Base-by-base conservation (phyloP, 2,113 vertebrate species). In the Hemibagrus wyckioides region DNA sequence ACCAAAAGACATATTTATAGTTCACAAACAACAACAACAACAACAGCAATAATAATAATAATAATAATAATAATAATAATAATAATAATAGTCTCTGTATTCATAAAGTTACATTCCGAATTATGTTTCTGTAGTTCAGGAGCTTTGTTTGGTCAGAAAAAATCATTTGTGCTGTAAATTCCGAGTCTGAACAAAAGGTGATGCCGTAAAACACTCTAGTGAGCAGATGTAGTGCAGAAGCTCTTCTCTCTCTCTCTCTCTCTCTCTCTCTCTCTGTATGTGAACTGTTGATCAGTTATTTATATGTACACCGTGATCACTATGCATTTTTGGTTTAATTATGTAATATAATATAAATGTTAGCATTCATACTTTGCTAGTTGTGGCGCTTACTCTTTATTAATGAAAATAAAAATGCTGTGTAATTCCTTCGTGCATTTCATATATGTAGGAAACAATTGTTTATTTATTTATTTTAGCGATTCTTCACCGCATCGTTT, bases 131-230 rank as follows among this genome's bases (percentile, higher is more conserved):
- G 41, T 25, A 21, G 1, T 75, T 25, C 1, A 48, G 1, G 2
- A 48, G 41, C 11, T 76, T 48, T 48, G 33, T 28, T n/a, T 28
- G 28, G 23, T 28, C 23, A 28, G 15, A 33, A 48, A 28, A 76
- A 41, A 73, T 25, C 8, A 50, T 50, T 30, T 77, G 25, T 50
- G 25, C 50, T 0, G 76, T 21, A 33, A 52, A 30, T 79, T 33
- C 17, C 23, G 39, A 3, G 39, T 44, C n/a, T 79, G 76, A 54
- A 54, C 76, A 79, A 79, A 79, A 79, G 48, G 48, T 9, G 44
- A 79, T 63, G 83, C 73, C 83, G 79, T 86, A 86, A 88, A 86
- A 86, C 86, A 76, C 52, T 82, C 83, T n/a, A 52, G 36, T 69
- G 59, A 83, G 77, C 63, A 69, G 48, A 71, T 67, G 17, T 57